These are phyloP conservation scores for Eulemur mongoz DNA, from an alignment of 2,797 vertebrate species.

Conservation along the genomic window DNA sequence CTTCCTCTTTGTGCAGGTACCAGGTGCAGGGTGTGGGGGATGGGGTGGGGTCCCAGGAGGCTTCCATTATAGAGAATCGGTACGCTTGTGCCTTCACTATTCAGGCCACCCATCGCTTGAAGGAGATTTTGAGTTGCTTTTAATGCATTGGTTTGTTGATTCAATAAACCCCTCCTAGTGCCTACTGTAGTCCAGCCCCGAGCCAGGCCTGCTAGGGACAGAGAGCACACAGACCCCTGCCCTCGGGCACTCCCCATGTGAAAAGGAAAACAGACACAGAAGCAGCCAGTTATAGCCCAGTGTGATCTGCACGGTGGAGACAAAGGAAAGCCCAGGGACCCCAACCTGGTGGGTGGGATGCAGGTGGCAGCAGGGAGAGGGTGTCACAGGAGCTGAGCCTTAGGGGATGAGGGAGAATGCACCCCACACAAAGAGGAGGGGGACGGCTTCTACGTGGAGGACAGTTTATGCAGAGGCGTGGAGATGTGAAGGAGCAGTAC, in stretches of 20 bases:
- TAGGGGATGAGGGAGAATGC: neutral
- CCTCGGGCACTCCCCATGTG: neutral
- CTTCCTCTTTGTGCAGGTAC: slow-evolving; percentile 94
- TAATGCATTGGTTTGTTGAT: neutral
- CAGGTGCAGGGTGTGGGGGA: neutral
- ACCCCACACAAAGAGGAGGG: neutral
- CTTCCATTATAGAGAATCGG: neutral
- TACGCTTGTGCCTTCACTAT: neutral
- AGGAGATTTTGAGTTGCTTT: neutral
- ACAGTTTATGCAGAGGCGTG: neutral
- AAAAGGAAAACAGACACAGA: neutral
- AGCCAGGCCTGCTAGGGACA: neutral
- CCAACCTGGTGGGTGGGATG: neutral
- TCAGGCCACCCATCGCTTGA: neutral
- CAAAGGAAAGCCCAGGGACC: neutral
- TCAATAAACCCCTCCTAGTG: neutral
- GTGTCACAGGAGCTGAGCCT: too few relatives aligned
- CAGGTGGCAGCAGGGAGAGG: neutral
- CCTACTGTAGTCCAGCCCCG: neutral
- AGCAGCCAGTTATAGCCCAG: neutral
- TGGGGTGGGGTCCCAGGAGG: neutral
- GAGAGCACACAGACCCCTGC: neutral
- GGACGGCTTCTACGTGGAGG: neutral
- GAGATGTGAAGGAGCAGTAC: neutral
- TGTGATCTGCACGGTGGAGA: neutral